These are phyloP conservation scores for Dryas iulia DNA, from an alignment of 1,140 invertebrate genomes.

Conservation along the genomic window DNA sequence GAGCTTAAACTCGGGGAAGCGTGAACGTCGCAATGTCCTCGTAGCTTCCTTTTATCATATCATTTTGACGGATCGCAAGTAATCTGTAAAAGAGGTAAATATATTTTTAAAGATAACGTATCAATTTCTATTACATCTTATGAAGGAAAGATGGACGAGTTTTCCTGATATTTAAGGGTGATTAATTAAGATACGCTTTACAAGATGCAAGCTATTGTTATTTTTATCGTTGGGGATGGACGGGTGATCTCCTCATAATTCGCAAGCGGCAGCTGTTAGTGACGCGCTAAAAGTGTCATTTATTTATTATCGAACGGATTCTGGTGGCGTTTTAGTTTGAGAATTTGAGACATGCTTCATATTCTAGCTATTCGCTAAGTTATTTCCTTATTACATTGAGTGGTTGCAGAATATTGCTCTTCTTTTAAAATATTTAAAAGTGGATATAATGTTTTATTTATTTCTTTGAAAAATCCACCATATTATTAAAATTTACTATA, in stretches of 20 bases:
- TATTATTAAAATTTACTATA: neutral
- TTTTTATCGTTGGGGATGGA: slow-evolving; percentile 48
- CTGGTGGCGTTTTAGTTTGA: slow-evolving; percentile 59
- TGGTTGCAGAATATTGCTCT: neutral
- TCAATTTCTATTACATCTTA: slow-evolving; percentile 5
- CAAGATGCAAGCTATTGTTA: slow-evolving; percentile 31
- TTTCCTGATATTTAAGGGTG: neutral
- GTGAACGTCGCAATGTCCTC: neutral
- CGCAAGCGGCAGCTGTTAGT: slow-evolving; percentile 59
- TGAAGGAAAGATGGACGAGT: slow-evolving; percentile 1
- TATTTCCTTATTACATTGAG: slow-evolving; percentile 35
- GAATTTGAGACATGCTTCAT: slow-evolving; percentile 60
- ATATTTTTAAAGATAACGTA: neutral
- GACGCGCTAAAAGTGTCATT: slow-evolving; percentile 58
- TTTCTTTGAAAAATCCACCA: neutral
- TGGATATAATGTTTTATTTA: neutral
- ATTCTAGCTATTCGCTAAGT: slow-evolving; percentile 35
- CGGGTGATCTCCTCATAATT: slow-evolving; percentile 43
- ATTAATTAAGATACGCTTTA: slow-evolving; percentile 23
- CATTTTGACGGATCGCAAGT: slow-evolving; percentile 24
- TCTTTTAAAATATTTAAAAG: neutral
- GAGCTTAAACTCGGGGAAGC: neutral
- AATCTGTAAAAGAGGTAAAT: slow-evolving; percentile 17
- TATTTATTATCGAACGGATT: slow-evolving; percentile 66
- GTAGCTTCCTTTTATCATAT: slow-evolving; percentile 3